Evolutionary conservation across 1,140 invertebrate genomes (phyloP).

Genomic region (Pinna nobilis): DNA sequence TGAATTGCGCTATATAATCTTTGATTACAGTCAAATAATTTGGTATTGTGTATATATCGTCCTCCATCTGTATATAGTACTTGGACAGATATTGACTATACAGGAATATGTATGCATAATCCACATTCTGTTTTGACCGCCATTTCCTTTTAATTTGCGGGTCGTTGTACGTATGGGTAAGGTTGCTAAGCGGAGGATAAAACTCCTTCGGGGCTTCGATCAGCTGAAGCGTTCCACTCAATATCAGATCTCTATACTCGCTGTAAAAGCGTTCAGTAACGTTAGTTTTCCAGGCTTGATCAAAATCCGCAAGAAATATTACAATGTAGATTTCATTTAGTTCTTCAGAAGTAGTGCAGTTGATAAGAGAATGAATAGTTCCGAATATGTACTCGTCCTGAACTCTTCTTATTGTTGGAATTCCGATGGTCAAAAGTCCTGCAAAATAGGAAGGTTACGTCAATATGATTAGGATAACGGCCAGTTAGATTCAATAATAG

Average conservation of each 20-base stretch:
- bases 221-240: constrained; percentile 63
- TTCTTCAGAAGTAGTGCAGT: constrained; percentile 33
- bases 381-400: constrained; percentile 37
- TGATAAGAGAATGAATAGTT: constrained; percentile 39
- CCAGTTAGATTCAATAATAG: too few relatives aligned
- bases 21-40: constrained; percentile 62
- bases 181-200: constrained; percentile 64
- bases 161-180: constrained; percentile 69
- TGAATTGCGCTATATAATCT: constrained; percentile 56
- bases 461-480: too few relatives aligned
- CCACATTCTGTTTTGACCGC: constrained; percentile 71
- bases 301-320: constrained; percentile 50
- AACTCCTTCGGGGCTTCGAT: constrained; percentile 62
- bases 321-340: constrained; percentile 39
- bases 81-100: constrained; percentile 61
- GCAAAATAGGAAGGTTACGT: constrained; percentile 18
- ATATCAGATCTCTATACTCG: constrained; percentile 44
- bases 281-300: constrained; percentile 42
- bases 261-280: constrained; percentile 38
- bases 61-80: constrained; percentile 71
- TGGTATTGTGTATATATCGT: constrained; percentile 63
- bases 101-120: constrained; percentile 68
- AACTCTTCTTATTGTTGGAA: constrained; percentile 44
- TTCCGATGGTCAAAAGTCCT: constrained; percentile 48
- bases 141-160: constrained; percentile 58